Evolutionary conservation across 1,140 invertebrate genomes (phyloP).

Genomic region (Anagrus nilaparvatae): DNA sequence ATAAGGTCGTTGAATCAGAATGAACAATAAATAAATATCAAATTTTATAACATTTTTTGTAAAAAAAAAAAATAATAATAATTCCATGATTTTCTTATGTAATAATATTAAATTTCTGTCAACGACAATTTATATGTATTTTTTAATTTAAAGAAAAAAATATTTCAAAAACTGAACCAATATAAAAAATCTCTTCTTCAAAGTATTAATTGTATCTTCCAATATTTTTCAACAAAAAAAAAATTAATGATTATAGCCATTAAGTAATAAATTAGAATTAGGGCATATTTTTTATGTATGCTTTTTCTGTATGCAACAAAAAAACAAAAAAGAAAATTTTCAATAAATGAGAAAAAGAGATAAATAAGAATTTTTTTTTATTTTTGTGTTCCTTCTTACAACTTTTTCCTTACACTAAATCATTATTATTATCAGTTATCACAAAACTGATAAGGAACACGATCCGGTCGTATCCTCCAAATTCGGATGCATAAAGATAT

Average conservation of each 20-base stretch:
- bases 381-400: neutral
- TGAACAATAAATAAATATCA: no score
- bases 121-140: no score
- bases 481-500: neutral
- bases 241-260: conserved; percentile 13
- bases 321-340: conserved; percentile 27
- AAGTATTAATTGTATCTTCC: conserved; percentile 41
- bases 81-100: no score
- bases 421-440: no score
- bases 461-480: conserved; percentile 5
- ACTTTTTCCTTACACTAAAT: no score
- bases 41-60: no score
- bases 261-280: conserved; percentile 33
- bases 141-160: no score
- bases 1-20: no score
- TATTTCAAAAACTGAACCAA: no score
- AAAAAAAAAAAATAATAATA: no score
- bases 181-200: no score
- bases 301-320: conserved; percentile 42
- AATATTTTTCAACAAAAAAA: conserved; percentile 22
- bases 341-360: conserved; percentile 28
- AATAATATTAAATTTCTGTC: no score
- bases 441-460: conserved; percentile 8
- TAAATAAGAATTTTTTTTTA: conserved; percentile 6
- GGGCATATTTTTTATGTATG: conserved; percentile 46